Base-by-base conservation (phyloP, 2,888 invertebrate species). In the Aphidoletes aphidimyza region DNA sequence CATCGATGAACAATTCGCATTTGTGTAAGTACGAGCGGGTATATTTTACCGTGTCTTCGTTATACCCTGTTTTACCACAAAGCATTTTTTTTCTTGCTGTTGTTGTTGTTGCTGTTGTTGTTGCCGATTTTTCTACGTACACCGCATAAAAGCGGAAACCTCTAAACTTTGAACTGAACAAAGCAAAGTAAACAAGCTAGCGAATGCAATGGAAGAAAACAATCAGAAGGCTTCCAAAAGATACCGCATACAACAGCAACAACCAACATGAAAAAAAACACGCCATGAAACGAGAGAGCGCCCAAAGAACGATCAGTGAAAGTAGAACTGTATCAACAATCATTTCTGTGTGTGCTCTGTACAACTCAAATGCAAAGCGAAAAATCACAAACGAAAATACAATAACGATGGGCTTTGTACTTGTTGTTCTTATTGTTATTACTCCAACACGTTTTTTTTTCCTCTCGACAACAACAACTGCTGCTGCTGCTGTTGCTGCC, bases 341-440 rank as follows among this genome's bases (percentile, higher is more conserved):
- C 19, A 19, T 47, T 47, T 47, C 17, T 47, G 2, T 47, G 47
- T 47, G 6, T 19, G 17, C 17, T 47, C 17, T 47, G 47, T 47
- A 5, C 2, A 14, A 17, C 22, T 22, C 22, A 14, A 54, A 54
- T 34, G 69, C 69, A 69, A 69, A 69, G 69, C 69, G 69, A 69
- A 69, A 69, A 69, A 69, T 69, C 69, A 34, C 34, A 34, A 69
- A 34, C 69, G 30, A 69, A 69, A 69, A 69, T 69, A 69, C 30
- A 69, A 69, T 30, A 69, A 69, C 26, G 34, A 69, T 69, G 30
- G 69, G 69, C 69, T 69, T 69, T 69, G 69, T 69, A 17, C 34
- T n/a, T 69, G 69, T 69, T 69, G 69, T 69, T 69, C 69, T 30
- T 69, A 69, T 69, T 69, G 69, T 69, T 69, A 69, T 69, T 69